Percentiles rank a stretch among this genome's conserved stretches.
Evolutionary conservation across 2,113 vertebrate genomes (phyloP).

Genomic region (Blennius ocellaris): DNA sequence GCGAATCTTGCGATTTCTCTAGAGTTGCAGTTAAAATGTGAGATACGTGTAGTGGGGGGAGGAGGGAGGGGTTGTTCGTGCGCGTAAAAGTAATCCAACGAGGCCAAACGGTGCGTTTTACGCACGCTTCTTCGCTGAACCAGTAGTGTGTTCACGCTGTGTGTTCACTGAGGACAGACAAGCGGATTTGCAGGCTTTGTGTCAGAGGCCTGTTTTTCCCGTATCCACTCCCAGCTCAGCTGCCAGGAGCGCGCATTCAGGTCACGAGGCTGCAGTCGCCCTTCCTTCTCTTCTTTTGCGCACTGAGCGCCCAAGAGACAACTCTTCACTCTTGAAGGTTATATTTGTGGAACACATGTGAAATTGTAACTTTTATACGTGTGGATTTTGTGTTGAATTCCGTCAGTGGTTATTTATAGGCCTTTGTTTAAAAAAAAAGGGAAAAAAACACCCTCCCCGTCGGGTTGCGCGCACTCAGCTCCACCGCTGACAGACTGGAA

Average conservation of each 20-base stretch:
- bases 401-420: slow-evolving; percentile 52
- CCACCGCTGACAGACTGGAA: slow-evolving; percentile 69
- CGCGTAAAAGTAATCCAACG: not conserved
- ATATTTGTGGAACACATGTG: slow-evolving; percentile 7
- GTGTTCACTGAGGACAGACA: not conserved
- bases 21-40: slow-evolving; percentile 15
- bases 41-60: not conserved
- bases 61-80: slow-evolving; percentile 8
- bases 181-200: no score
- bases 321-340: not conserved
- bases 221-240: slow-evolving; percentile 20
- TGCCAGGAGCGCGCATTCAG: slow-evolving; percentile 38
- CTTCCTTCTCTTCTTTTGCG: no score
- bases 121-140: not conserved
- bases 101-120: not conserved
- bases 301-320: no score
- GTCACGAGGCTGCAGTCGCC: slow-evolving; percentile 54
- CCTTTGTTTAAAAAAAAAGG: slow-evolving; percentile 18
- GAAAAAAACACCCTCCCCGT: slow-evolving; percentile 18
- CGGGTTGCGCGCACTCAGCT: slow-evolving; percentile 49
- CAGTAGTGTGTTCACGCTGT: not conserved
- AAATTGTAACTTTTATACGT: slow-evolving; percentile 19
- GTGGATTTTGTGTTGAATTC: not conserved
- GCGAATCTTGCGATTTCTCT: slow-evolving; percentile 4
- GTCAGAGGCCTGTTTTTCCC: slow-evolving; percentile 66